Evolutionary conservation across 2,797 vertebrate species (phyloP).

Genomic region (Phalloptychus januarius): DNA sequence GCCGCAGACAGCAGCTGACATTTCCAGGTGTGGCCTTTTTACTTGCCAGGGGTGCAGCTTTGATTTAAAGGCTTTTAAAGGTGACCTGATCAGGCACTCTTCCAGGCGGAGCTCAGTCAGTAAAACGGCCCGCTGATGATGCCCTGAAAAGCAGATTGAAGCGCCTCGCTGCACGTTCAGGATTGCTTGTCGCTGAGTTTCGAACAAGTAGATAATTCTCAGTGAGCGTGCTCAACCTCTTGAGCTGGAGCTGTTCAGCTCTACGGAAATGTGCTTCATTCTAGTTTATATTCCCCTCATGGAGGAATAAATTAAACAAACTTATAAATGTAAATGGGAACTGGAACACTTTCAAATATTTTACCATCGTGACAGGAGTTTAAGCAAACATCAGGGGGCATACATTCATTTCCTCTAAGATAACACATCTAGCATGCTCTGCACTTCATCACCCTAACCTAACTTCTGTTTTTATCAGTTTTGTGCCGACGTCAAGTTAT

Average conservation of each 20-base stretch:
- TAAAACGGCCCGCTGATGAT: constrained; percentile 32
- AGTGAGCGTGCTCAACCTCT: neutral
- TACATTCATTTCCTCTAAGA: constrained; percentile 39
- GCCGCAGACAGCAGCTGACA: constrained; percentile 39
- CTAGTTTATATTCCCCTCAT: constrained; percentile 17
- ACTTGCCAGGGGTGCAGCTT: constrained; percentile 30
- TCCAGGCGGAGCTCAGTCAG: constrained; percentile 38
- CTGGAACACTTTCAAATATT: constrained; percentile 36
- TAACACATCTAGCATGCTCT: constrained; percentile 44
- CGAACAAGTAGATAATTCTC: constrained; percentile 47
- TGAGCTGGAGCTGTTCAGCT: constrained; percentile 33
- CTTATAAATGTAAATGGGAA: constrained; percentile 42
- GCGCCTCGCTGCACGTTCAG: constrained; percentile 22
- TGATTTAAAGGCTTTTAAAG: constrained; percentile 64
- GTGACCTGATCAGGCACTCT: constrained; percentile 60
- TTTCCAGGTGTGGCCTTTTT: constrained; percentile 44
- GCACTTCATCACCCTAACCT: constrained; percentile 49
- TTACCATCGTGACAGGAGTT: constrained; percentile 46
- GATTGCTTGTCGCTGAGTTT: constrained; percentile 38
- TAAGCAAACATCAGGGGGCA: constrained; percentile 46
- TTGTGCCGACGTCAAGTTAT: constrained; percentile 28
- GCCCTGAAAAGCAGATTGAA: constrained; percentile 43
- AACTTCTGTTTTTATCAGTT: constrained; percentile 39
- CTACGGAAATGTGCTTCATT: constrained; percentile 23
- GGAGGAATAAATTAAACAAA: constrained; percentile 32